Percentiles rank a stretch among this genome's conserved stretches.
These are phyloP conservation scores for Rotaria macrura DNA, from an alignment of 2,888 invertebrate species.

Conservation along the genomic window DNA sequence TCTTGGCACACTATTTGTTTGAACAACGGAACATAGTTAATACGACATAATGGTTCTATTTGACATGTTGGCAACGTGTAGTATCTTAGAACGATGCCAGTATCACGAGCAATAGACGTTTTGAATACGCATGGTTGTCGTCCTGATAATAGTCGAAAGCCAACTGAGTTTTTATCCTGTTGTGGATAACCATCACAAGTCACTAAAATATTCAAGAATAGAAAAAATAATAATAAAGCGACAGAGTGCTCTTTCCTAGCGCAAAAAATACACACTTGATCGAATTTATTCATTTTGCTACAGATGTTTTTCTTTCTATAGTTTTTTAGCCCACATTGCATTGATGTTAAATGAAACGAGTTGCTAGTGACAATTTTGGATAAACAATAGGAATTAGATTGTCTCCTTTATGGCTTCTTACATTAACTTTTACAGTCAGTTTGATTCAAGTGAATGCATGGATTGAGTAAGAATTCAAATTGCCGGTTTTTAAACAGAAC, in stretches of 20 bases:
- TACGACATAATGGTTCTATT: not conserved
- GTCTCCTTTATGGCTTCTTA: not conserved
- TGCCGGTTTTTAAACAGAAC: not conserved
- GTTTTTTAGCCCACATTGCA: not conserved
- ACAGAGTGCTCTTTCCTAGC: not conserved
- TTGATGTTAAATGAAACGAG: not conserved
- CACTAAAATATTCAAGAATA: not conserved
- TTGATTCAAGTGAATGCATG: not conserved
- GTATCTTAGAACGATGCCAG: not conserved
- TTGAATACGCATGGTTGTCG: conserved; percentile 2
- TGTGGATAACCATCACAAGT: conserved; percentile 15
- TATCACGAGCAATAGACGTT: not conserved
- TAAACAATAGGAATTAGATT: not conserved
- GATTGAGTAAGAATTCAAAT: not conserved
- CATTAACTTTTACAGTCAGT: not conserved
- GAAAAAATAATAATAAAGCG: not conserved
- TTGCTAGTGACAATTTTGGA: not conserved
- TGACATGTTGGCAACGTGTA: conserved; percentile 8
- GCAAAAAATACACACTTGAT: not conserved
- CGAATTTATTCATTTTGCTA: not conserved
- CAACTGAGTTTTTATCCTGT: not conserved
- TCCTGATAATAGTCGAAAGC: not conserved
- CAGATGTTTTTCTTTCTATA: not conserved
- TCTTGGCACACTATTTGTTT: not conserved
- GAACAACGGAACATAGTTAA: not conserved